Evolutionary conservation across 2,113 vertebrate species (phyloP).

Genomic region (Chionis minor): DNA sequence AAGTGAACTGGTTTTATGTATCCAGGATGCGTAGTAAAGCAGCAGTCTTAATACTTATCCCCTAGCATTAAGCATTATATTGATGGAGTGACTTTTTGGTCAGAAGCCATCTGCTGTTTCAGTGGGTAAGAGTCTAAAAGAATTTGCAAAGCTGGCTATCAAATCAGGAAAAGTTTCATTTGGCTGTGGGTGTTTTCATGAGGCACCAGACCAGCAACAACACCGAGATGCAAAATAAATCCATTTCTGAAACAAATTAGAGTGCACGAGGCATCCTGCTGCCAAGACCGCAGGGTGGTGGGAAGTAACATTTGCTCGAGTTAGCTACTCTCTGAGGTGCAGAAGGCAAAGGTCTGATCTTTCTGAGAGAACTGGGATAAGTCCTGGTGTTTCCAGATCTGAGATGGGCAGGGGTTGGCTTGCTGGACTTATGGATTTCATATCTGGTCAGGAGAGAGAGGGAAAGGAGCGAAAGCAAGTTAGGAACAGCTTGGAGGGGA

Average conservation of each 20-base stretch:
- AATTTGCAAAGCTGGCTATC: slow-evolving; percentile 32
- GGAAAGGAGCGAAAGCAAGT: not conserved
- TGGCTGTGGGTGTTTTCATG: not conserved
- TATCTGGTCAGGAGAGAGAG: not conserved
- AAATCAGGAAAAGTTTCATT: not conserved
- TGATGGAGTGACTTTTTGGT: slow-evolving; percentile 55
- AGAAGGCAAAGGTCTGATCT: not conserved
- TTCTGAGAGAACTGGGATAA: not conserved
- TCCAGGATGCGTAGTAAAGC: slow-evolving; percentile 23
- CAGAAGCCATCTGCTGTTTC: slow-evolving; percentile 53
- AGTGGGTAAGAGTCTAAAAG: not conserved
- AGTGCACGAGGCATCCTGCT: not conserved
- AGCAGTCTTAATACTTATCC: slow-evolving; percentile 9
- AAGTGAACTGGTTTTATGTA: slow-evolving; percentile 6
- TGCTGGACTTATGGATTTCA: not conserved
- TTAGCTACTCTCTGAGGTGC: not conserved
- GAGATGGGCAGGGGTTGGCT: not conserved
- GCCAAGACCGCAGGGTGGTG: not conserved
- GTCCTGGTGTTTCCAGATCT: not conserved
- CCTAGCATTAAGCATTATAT: slow-evolving; percentile 34
- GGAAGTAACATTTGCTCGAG: not conserved
- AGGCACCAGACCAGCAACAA: not conserved
- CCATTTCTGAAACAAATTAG: not conserved
- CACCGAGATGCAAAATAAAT: not conserved
- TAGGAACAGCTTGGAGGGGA: not conserved